Evolutionary conservation across 2,113 vertebrate species (phyloP).

Genomic region (Callocephalon fimbriatum): DNA sequence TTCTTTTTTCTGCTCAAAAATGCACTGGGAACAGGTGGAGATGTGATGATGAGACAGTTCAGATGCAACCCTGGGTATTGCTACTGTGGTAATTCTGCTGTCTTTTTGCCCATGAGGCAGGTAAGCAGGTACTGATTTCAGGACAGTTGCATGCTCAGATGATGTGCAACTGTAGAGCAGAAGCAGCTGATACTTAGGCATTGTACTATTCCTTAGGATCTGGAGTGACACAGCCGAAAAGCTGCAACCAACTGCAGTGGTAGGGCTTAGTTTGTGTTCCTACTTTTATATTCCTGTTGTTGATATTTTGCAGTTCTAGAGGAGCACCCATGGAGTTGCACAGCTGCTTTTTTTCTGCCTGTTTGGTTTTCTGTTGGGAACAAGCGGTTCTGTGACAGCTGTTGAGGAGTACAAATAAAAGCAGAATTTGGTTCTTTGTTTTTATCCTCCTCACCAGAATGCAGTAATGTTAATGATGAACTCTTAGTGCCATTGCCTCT

Average conservation of each 20-base stretch:
- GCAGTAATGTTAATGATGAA: not conserved
- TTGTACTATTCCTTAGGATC: not conserved
- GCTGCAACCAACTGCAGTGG: not conserved
- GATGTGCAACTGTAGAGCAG: not conserved
- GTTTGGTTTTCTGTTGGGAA: not conserved
- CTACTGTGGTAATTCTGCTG: not conserved
- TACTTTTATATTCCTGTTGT: not conserved
- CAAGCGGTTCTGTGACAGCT: not conserved
- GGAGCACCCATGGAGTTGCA: not conserved
- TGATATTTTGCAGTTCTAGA: not conserved
- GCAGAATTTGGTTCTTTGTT: not conserved
- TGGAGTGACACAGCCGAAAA: not conserved
- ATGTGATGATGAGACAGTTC: rapidly evolving
- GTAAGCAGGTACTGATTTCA: not conserved
- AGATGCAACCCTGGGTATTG: not conserved
- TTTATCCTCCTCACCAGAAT: not conserved
- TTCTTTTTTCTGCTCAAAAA: not conserved
- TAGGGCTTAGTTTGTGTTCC: not conserved
- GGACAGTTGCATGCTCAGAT: not conserved
- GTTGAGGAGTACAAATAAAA: not conserved
- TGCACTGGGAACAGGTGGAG: rapidly evolving
- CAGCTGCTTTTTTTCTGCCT: not conserved
- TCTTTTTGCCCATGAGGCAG: not conserved
- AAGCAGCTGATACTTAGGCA: not conserved
- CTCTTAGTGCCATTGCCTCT: not conserved